Percentiles rank a stretch among this genome's conserved stretches.
Conservation (phyloP, 2,888 invertebrate species). For the Eubasilissa splendida region DNA sequence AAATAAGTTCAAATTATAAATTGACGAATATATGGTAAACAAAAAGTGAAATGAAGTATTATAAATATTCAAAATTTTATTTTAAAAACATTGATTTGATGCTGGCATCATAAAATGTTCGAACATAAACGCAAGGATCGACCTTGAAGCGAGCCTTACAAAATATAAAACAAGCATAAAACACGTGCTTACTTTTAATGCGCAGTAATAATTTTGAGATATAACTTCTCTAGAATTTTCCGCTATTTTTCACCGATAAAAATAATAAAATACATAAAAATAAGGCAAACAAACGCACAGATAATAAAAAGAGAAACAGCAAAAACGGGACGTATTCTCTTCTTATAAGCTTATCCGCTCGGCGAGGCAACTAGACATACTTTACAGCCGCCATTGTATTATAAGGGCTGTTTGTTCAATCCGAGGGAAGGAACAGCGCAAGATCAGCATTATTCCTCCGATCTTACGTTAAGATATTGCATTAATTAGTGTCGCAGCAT, state of each 20-base stretch:
- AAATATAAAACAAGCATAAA: too few relatives aligned
- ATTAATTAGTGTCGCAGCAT: constrained; percentile 56
- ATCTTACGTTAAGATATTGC: constrained; percentile 52
- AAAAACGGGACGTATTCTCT: constrained; percentile 18
- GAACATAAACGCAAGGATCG: too few relatives aligned
- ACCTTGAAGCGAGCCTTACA: too few relatives aligned
- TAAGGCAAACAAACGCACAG: constrained; percentile 15
- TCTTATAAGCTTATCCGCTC: constrained; percentile 27
- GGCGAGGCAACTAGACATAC: constrained; percentile 30
- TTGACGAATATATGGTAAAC: too few relatives aligned
- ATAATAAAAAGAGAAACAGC: constrained; percentile 32
- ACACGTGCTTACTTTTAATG: too few relatives aligned
- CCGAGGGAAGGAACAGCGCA: constrained; percentile 30
- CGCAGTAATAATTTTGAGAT: not conserved
- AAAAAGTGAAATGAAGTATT: too few relatives aligned
- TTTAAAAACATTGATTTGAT: too few relatives aligned
- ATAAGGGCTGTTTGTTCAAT: constrained; percentile 41
- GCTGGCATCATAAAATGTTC: too few relatives aligned
- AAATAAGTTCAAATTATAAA: too few relatives aligned
- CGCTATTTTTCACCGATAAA: not conserved
- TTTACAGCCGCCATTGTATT: constrained; percentile 26
- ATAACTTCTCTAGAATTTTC: not conserved
- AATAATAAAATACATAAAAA: constrained; percentile 2
- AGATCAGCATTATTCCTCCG: constrained; percentile 50
- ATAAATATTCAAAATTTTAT: too few relatives aligned